Evolutionary conservation across 1,140 invertebrate genomes (phyloP), one percentile per base, ranked within the genome.

Genomic region (Cheumatopsyche charites): DNA sequence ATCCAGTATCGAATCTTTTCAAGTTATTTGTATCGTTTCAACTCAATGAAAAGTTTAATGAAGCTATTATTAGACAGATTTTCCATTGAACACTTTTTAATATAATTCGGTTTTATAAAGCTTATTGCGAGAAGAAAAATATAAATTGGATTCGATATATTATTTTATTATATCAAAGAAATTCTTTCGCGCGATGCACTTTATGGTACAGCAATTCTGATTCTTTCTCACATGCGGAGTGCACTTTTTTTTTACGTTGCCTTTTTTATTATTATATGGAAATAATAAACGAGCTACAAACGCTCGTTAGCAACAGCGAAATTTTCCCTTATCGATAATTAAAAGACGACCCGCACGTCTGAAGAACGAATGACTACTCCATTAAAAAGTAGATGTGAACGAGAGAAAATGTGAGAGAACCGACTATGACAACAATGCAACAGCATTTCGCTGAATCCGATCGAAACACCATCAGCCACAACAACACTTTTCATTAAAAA

Each of bases 191-290:
- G 15, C 47, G 9, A 1, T 17, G 4, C 19, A 15, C 19, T 52
- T 52, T 19, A 17, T 52, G n/a, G 15, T 9, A 52, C 47, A 52
- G 19, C 47, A 52, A 52, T 52, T 19, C 5, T 17, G n/a, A 19
- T 19, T 17, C 47, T 7, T 52, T 52, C 47, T 52, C 47, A 52
- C 47, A 15, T 36, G 9, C 3, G 9, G 29, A 19, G 6, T 52
- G 47, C 47, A 52, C 13, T 52, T 52, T 52, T 52, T 52, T 1
- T 52, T 47, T 47, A 6, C 4, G 45, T 7, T 45, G 43, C 43
- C 43, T 45, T 45, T 52, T 17, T 52, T 9, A 52, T 52, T 15
- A 52, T 52, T 52, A 52, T 52, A 52, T 52, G 47, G n/a, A 17
- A 52, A 52, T 52, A 52, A 19, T 52, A 17, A 17, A 52, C 47